Base-by-base conservation (phyloP, 1,140 invertebrate genomes). In the Drosophila carrolli region DNA sequence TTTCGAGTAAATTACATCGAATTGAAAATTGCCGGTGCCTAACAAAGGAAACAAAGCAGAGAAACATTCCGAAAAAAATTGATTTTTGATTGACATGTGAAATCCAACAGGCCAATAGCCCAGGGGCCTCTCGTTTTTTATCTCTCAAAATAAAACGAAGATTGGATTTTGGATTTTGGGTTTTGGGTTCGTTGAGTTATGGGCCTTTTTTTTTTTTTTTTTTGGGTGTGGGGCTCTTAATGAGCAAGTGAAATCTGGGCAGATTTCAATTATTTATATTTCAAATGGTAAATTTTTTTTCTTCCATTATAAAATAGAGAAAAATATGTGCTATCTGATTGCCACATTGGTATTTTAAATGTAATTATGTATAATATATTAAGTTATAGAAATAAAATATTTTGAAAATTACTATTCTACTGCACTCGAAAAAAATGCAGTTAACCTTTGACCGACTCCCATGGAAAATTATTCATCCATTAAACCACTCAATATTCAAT, bases 11-110 rank as follows among this genome's bases (percentile, higher is more conserved):
- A 76, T 76, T 77, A 68, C 55, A 56, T 68, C n/a, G 16, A 41
- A 77, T 75, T 71, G 74, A 71, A 78, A 78, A 71, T 78, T 76
- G 35, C 71, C 48, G 16, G 35, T 47, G 41, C 14, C 38, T 10
- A 61, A 77, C 40, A 55, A 41, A 50, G 55, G 74, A 76, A 81
- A 81, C 65, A 47, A 71, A 73, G 47, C 32, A 61, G 41, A 58
- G 59, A 80, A 76, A n/a, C 35, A 27, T 47, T 32, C 9, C n/a
- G 44, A 66, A 66, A 70, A 71, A 71, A 71, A 70, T 70, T 57
- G 67, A 89, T 89, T 89, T 88, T 88, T 88, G 84, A 88, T 88
- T 88, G 84, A 88, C 84, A 88, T 88, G 84, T 88, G 84, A 88
- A 88, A 86, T 81, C 54, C 66, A 79, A 61, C 83, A 81, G 78